These are phyloP conservation scores for Varanus salvator DNA, from an alignment of 2,113 vertebrate genomes.

Conservation along the genomic window DNA sequence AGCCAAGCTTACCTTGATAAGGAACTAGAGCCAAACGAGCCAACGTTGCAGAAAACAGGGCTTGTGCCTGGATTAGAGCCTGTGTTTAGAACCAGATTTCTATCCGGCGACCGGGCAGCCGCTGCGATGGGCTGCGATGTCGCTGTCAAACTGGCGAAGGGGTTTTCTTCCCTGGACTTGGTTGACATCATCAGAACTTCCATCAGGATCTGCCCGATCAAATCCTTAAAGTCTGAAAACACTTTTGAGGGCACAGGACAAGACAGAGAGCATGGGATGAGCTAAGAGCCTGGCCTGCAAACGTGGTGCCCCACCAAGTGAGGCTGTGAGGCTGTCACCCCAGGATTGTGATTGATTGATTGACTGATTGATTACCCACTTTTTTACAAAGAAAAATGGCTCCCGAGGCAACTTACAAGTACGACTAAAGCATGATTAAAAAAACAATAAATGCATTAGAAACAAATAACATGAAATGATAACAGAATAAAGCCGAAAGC, in stretches of 20 bases:
- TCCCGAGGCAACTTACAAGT: too few species aligned
- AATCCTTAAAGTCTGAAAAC: conserved; percentile 96
- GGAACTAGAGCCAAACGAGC: conserved; percentile 92
- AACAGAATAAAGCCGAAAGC: too few species aligned
- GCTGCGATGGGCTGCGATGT: conserved; percentile 93
- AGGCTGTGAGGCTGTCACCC: background rate
- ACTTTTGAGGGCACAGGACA: conserved; percentile 76
- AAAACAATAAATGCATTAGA: too few species aligned
- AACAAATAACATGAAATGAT: too few species aligned
- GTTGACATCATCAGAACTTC: conserved; percentile 99
- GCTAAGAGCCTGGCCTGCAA: background rate
- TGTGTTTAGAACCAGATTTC: conserved; percentile 84
- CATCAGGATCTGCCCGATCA: conserved; percentile 98
- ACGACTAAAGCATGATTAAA: too few species aligned
- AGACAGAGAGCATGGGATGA: background rate
- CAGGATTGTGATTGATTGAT: background rate
- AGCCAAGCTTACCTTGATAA: conserved; percentile 90
- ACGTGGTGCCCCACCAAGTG: background rate
- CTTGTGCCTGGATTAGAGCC: conserved; percentile 89
- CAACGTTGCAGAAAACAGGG: conserved; percentile 88
- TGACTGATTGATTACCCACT: too few species aligned
- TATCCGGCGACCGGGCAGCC: conserved; percentile 90
- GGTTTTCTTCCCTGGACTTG: conserved; percentile 92
- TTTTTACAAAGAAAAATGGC: too few species aligned
- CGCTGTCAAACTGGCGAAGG: conserved; percentile 95